Evolutionary conservation across 35 echinoderm and acorn worm genomes (phyloP), one percentile per base, ranked within the genome.

Genomic region (Ophiothrix spiculata): DNA sequence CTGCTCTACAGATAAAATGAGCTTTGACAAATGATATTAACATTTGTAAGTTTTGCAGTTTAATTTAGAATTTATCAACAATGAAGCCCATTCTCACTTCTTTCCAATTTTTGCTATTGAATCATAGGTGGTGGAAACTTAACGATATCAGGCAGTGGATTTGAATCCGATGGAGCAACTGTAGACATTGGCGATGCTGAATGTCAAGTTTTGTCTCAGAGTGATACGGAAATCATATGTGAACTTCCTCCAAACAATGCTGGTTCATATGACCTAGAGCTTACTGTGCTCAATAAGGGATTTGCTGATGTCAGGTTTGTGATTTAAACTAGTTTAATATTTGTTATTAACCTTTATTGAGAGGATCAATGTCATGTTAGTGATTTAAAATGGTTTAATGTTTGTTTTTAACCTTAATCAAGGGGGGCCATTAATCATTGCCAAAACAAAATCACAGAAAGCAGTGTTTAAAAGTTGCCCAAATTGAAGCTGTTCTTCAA

Each of bases 291-390:
- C 25, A 37, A 49, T 25, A 56, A 83, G n/a, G 93, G 88, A 12
- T 95, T 83, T 73, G 92, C 92, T 19, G 69, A 89, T 38, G 35
- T 41, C 29, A 81, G 38, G 92, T 94, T 15, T 15, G 69, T 86
- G 91, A 15, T 46, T 45, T 39, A 25, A 3, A 23, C 23, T 35
- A 79, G 37, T 4, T 31, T 79, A 31, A 4, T 33, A 75, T 75
- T 4, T 31, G 4, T 31, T 31, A 6, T 33, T 21, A 1, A 6
- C 19, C 4, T 31, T 21, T 75, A 10, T 75, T 75, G 2, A n/a
- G 1, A 75, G 73, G 35, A 75, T 33, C 29, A 33, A 75, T 31
- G 4, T 1, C 4, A n/a, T 19, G 29, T 10, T 21, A 75, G 73
- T 2, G 19, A 19, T 1, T 2, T 10, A 2, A n/a, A 75, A 75